These are phyloP conservation scores for Apotomis betuletana DNA, from an alignment of 2,888 invertebrate genomes.

Conservation along the genomic window DNA sequence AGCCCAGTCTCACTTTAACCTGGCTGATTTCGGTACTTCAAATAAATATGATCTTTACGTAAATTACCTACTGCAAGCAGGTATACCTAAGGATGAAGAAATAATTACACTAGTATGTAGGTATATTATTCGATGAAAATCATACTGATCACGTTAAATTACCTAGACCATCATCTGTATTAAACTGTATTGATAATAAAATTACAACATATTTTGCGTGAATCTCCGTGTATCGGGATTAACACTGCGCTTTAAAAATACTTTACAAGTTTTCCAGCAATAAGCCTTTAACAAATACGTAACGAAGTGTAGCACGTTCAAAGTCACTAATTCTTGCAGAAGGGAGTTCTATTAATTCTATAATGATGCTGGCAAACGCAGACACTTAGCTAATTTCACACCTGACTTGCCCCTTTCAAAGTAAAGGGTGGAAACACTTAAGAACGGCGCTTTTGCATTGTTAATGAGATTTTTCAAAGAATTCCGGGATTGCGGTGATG, in stretches of 20 bases:
- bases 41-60: no score
- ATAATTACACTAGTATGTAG: no score
- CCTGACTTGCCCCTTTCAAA: constrained; percentile 60
- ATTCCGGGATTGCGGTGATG: constrained; percentile 24
- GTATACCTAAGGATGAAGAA: no score
- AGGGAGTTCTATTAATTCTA: constrained; percentile 52
- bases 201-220: no score
- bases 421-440: constrained; percentile 50
- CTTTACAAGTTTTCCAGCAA: background rate
- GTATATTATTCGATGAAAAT: no score
- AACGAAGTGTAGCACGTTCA: constrained; percentile 55
- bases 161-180: no score
- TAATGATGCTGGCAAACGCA: constrained; percentile 65
- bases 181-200: no score
- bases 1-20: no score
- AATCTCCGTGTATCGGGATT: background rate
- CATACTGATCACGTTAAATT: no score
- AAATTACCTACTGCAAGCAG: no score
- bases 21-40: no score
- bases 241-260: background rate
- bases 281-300: constrained; percentile 33
- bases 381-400: constrained; percentile 66
- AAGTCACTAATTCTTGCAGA: constrained; percentile 52
- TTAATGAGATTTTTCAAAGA: constrained; percentile 44
- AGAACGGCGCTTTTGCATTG: constrained; percentile 36